Evolutionary conservation across 2,797 vertebrate genomes (phyloP), one percentile per base, ranked within the genome.

Genomic region (Lepilemur ruficaudatus): DNA sequence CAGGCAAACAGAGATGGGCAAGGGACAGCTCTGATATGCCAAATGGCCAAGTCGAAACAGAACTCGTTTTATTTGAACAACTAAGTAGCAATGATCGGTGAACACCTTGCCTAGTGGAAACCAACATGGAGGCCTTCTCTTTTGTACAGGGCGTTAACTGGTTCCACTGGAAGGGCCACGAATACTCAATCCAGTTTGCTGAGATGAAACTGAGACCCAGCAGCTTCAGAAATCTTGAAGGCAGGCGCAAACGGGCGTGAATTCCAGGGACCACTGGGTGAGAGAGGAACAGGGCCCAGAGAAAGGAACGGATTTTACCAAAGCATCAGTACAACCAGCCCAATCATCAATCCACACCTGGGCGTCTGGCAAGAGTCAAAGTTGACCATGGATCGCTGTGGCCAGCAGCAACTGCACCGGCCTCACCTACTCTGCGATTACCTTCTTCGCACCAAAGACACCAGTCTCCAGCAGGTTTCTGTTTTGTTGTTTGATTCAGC

Each of bases 151-250:
- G 99, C 0, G 98, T 99, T 41, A 99, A 99, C 98, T 99, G 99
- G 99, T 99, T 99, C 99, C 99, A 99, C 97, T 99, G 99, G 99
- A 99, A 99, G 97, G 99, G 99, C 90, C 99, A 99, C 0, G 99
- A 99, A 96, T 99, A 99, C 82, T 99, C 99, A 23, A 99, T 99
- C 41, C 99, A 99, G 98, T 99, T 99, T 61, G 99, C 99, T 0
- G 99, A 99, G 98, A 99, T 99, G 99, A 99, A 99, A 98, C 98
- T 99, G 97, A 99, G 99, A 97, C 99, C 99, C 5, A 98, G 99
- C 98, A 99, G 99, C 98, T 99, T 99, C 98, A 98, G 99, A 96
- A 99, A 99, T 91, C 99, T 99, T 75, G 99, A 99, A 98, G 99
- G 99, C 94, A 99, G 99, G 93, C 99, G 99, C 97, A 99, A 99